phyloP scores from a whole-genome alignment of 53 echinoderm and acorn worm genomes.

The Holothuria leucospilota region DNA sequence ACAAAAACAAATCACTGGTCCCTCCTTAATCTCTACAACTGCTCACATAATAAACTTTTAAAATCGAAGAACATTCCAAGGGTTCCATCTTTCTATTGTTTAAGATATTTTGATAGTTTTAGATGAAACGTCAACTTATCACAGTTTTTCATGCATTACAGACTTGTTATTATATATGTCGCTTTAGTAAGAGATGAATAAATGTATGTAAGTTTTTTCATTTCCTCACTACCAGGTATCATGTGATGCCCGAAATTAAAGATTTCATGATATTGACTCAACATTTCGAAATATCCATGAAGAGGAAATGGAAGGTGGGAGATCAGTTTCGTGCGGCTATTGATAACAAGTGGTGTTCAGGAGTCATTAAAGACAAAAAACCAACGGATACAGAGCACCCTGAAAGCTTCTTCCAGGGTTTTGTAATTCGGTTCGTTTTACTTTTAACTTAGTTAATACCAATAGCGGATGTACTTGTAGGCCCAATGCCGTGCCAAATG shows the following conservation, averaged over 20 bases:
- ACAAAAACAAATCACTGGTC: no score
- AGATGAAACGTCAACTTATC: no score
- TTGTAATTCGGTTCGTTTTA: conserved; percentile 72
- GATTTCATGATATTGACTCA: conserved; percentile 88
- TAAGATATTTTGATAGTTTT: no score
- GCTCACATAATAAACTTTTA: no score
- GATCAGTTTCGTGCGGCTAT: conserved; percentile 87
- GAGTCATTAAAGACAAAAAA: conserved; percentile 74
- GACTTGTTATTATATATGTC: no score
- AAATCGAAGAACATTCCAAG: no score
- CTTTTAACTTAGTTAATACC: not conserved
- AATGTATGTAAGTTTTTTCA: no score
- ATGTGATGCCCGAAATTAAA: conserved; percentile 90
- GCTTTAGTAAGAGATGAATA: no score
- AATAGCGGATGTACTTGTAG: not conserved
- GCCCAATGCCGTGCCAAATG: not conserved
- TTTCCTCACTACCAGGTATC: conserved; percentile 66
- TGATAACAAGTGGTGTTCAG: conserved; percentile 94
- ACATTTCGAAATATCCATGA: conserved; percentile 76
- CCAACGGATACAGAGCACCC: conserved; percentile 77
- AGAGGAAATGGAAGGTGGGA: conserved; percentile 76
- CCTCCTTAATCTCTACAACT: no score
- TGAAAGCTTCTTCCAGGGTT: conserved; percentile 89
- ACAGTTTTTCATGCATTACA: no score
- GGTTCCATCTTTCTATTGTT: no score